Conservation (phyloP, 2,113 vertebrate species). For the Syngnathus scovelli region DNA sequence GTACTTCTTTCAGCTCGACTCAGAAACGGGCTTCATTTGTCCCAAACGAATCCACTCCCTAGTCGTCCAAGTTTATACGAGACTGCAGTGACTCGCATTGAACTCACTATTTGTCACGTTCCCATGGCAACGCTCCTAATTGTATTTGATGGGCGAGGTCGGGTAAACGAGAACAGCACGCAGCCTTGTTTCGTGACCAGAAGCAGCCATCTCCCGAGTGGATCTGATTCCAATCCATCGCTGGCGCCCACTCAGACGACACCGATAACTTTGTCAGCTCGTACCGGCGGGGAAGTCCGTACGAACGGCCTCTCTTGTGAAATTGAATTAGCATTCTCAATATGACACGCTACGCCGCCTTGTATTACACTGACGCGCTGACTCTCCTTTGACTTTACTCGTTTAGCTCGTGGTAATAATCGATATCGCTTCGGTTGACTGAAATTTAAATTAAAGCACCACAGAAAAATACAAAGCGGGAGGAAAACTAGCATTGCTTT, state of each 20-base stretch:
- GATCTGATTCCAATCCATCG: constrained; percentile 47
- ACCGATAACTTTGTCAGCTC: constrained; percentile 29
- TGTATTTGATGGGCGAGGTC: constrained; percentile 29
- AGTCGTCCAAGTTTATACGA: constrained; percentile 49
- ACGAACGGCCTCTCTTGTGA: constrained; percentile 61
- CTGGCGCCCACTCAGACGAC: constrained; percentile 39
- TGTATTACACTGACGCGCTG: constrained; percentile 15
- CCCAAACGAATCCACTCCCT: neutral
- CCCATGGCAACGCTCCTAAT: constrained; percentile 35
- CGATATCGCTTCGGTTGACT: constrained; percentile 22
- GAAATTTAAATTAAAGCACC: constrained; percentile 9
- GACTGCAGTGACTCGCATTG: constrained; percentile 42
- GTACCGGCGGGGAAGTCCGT: constrained; percentile 26
- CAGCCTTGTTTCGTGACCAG: constrained; percentile 35
- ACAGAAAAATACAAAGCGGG: constrained; percentile 8
- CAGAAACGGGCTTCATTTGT: constrained; percentile 6
- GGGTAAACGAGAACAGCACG: neutral
- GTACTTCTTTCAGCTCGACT: neutral
- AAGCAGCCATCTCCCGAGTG: constrained; percentile 40
- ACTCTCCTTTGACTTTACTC: constrained; percentile 15
- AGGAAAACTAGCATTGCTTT: constrained; percentile 25
- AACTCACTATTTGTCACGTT: constrained; percentile 17
- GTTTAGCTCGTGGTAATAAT: constrained; percentile 9
- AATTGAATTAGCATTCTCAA: constrained; percentile 65
- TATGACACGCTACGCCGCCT: constrained; percentile 49